Base-by-base conservation (phyloP, 2,888 invertebrate genomes). In the Maniola hyperantus region DNA sequence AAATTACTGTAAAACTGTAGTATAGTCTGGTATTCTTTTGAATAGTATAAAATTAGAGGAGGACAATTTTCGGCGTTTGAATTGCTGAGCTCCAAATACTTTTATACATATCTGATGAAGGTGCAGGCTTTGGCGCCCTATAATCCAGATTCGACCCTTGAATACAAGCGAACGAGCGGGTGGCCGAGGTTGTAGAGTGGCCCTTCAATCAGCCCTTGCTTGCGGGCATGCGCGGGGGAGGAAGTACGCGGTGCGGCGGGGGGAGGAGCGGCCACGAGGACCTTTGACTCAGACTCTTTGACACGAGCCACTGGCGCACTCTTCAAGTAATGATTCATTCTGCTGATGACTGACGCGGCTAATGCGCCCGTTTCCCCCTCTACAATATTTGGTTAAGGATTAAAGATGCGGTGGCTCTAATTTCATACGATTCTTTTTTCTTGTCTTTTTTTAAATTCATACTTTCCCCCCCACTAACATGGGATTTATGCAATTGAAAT, bases 281-380 rank as follows among this genome's bases (percentile, higher is more conserved):
- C 90, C 86, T 90, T 89, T 89, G 88, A 90, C 90, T 88, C 85
- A 85, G 83, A 85, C 91, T 89, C 91, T 91, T 92, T 91, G 91
- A 91, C 91, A 90, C 91, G 89, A 90, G 89, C 89, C 88, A 90
- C 91, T 89, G 88, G 83, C 89, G 89, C 84, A 87, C 91, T 91
- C 91, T 91, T 91, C 91, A 92, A 91, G 90, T 92, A 92, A 92
- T 91, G 91, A 91, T 91, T 91, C 91, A 91, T 91, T 91, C 91
- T 90, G 83, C 88, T 90, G 91, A 90, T 90, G 90, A 91, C 85
- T 90, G 89, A 89, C 89, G 86, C 88, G 80, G 90, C 91, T 91
- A 91, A 91, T 91, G 85, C 89, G 83, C 73, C 87, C 80, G 83
- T 82, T 85, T 83, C 79, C 80, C 81, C 79, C 76, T 80, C 76